These are phyloP conservation scores for Caretta caretta DNA, from an alignment of 2,113 vertebrate species.

Conservation along the genomic window DNA sequence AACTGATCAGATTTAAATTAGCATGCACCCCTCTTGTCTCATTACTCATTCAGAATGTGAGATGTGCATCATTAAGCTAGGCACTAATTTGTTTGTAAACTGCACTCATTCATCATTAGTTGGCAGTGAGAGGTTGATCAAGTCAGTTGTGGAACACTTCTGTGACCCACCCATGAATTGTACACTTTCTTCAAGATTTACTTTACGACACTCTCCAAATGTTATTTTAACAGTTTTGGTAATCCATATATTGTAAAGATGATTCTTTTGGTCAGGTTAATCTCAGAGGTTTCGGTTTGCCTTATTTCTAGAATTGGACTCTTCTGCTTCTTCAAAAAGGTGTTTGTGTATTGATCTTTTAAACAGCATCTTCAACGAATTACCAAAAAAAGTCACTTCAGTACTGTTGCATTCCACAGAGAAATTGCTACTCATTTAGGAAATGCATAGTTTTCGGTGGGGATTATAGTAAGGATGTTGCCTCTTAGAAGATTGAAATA, in stretches of 20 bases:
- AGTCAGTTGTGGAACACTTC: slow-evolving; percentile 7
- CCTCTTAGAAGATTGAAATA: not conserved
- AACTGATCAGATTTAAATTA: not conserved
- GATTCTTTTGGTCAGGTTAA: not conserved
- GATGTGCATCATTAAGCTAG: slow-evolving; percentile 42
- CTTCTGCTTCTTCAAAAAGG: not conserved
- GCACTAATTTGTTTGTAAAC: slow-evolving; percentile 44
- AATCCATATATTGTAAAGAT: not conserved
- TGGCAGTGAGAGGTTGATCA: slow-evolving; percentile 32
- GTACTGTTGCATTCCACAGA: not conserved
- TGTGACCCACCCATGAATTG: slow-evolving; percentile 5
- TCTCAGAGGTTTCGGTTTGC: not conserved
- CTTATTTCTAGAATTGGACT: not conserved
- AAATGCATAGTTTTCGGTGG: not conserved
- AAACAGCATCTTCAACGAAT: not conserved
- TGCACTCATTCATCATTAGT: slow-evolving; percentile 39
- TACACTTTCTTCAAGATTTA: slow-evolving; percentile 24
- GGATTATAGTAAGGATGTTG: not conserved
- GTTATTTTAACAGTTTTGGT: slow-evolving; percentile 14
- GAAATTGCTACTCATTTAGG: not conserved
- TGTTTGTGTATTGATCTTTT: not conserved
- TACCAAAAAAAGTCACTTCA: not conserved
- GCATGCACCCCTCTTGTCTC: not conserved
- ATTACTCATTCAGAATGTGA: slow-evolving; percentile 27
- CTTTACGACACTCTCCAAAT: slow-evolving; percentile 9